Base-by-base conservation (phyloP, 1,140 invertebrate genomes). In the Aphaenogaster floridana region DNA sequence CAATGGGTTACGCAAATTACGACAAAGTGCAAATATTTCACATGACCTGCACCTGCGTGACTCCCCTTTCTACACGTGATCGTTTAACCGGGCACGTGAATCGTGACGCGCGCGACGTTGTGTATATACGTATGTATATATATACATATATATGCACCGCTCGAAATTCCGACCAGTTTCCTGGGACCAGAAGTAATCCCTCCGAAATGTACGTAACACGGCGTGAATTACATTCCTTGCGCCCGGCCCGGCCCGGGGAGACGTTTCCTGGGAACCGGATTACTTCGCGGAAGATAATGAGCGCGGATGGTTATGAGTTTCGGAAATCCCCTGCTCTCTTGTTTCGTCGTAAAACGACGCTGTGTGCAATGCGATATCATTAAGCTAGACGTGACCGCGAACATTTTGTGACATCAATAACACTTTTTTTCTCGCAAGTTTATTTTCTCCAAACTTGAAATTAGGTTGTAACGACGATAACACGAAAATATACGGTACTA, bases 1-100 rank as follows among this genome's bases (percentile, higher is more conserved):
- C 93, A 93, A 92, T 92, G 89, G 91, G 88, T 93, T 94, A 93
- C 93, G 92, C 92, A 93, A 93, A 93, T 93, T 93, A 93, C 92
- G 90, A 93, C 93, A 94, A 94, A 94, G 93, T 94, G 93, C 93
- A 94, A 93, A 93, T 94, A 94, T 93, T 94, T 94, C 93, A 94
- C 93, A 94, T 94, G 93, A 94, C 93, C 93, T 93, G 91, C 92
- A 94, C 92, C 93, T 92, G 92, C 89, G 87, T 86, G 85, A 87
- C 89, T 88, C 89, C 85, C 85, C 91, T 91, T 91, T 91, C 79
- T 86, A 88, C 86, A 87, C 91, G 88, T 87, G 90, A 91, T 90
- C 90, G 86, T 88, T 91, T 91, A 91, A 89, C 57, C 81, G 50
- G 39, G 88, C 90, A 83, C 87, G 89, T 85, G 84, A 91, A 91